Evolutionary conservation across 2,888 invertebrate genomes (phyloP), one percentile per base, ranked within the genome.

Genomic region (Synergus laeviventris): DNA sequence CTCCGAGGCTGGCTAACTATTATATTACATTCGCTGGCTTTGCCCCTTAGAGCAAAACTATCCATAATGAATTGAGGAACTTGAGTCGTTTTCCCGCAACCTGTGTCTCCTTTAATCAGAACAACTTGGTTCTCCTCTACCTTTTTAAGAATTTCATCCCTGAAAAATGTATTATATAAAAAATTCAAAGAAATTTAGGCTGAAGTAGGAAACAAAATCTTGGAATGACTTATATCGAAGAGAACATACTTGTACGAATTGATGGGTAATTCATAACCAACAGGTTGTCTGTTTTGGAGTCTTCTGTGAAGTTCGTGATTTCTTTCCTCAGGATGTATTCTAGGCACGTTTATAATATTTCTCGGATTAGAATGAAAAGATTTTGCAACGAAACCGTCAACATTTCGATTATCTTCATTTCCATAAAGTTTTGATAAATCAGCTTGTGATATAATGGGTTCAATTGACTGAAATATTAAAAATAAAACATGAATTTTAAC

Each of bases 81-180:
- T 74, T 95, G 93, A 0, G 95, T 95, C 36, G 95, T 95, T 87
- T 95, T 95, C 0, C 95, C 95, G 87, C 95, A 95, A 0, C 95
- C 95, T 0, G 95, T 94, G 77, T 94, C 94, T 0, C 95, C 95
- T 77, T 94, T 94, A 62, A 95, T 91, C 2, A 95, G 91, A 0
- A 93, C 80, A 0, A 94, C 93, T 42, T 92, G 92, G 79, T 93
- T 92, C 0, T 91, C 83, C 14, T 91, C 85, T 1, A 95, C 82
- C 0, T 92, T 87, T 16, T 93, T 86, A 7, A 93, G 90, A 84
- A 95, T 94, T 82, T 91, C 80, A 31, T 92, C 85, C 78, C 93
- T 92, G 78, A 75, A 86, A 79, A 81, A 31, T 31, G 4, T 7
- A 1, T 31, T 31, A 31, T 31, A 31, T 31, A 5, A 31, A 31